phyloP scores from a whole-genome alignment of 2,797 vertebrate species.

The Choloepus didactylus region DNA sequence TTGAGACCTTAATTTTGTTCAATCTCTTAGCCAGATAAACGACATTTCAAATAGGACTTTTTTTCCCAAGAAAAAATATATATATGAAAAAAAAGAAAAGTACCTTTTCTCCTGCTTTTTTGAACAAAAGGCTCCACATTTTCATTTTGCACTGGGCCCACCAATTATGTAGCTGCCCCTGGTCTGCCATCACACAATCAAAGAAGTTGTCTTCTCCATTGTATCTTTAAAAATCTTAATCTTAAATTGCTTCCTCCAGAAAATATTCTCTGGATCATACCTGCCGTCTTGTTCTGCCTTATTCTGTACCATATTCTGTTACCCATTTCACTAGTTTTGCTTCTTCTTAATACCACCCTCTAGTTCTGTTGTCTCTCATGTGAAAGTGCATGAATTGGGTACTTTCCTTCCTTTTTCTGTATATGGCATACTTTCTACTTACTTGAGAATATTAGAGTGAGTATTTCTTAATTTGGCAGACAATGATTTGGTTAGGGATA shows the following conservation, averaged over 20 bases:
- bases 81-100: not conserved
- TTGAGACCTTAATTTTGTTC: not conserved
- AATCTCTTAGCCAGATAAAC: not conserved
- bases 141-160: no score
- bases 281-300: not conserved
- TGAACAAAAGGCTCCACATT: no score
- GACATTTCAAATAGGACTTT: not conserved
- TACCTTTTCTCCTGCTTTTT: not conserved
- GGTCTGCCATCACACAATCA: not conserved
- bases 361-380: not conserved
- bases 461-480: not conserved
- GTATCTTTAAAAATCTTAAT: not conserved
- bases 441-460: not conserved
- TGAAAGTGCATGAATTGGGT: not conserved
- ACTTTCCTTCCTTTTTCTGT: not conserved
- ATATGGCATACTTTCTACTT: not conserved
- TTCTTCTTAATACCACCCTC: no score
- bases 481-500: not conserved
- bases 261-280: not conserved
- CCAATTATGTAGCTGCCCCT: not conserved
- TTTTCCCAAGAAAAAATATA: not conserved
- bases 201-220: not conserved
- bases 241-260: not conserved
- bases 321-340: not conserved
- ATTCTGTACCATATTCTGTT: fast-evolving